phyloP scores from a whole-genome alignment of 2,888 invertebrate species.

The Leptinotarsa peninsularis region DNA sequence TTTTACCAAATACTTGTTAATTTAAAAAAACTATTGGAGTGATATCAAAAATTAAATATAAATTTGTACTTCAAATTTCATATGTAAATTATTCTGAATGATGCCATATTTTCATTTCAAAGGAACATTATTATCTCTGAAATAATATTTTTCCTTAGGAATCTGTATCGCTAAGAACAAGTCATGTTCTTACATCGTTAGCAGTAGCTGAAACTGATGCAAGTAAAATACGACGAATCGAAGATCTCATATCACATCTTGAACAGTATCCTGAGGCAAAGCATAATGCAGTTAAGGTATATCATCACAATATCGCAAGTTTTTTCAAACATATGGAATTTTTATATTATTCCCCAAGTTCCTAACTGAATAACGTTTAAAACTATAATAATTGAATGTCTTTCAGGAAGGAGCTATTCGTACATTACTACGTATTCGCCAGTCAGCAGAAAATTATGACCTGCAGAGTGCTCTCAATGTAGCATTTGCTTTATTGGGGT shows the following conservation, averaged over 20 bases:
- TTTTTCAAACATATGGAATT: too few relatives aligned
- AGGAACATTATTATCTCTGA: too few relatives aligned
- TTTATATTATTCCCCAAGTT: too few relatives aligned
- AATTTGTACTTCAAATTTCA: too few relatives aligned
- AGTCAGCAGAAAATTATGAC: constrained; percentile 61
- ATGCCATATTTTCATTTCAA: too few relatives aligned
- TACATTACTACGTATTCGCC: constrained; percentile 72
- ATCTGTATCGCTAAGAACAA: constrained; percentile 70
- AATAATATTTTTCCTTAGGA: constrained; percentile 33
- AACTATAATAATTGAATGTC: constrained; percentile 17
- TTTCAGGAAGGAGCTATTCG: constrained; percentile 77
- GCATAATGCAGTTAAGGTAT: constrained; percentile 78
- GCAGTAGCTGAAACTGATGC: constrained; percentile 70
- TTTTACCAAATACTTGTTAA: neutral
- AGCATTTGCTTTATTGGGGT: constrained; percentile 79
- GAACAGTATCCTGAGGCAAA: constrained; percentile 80
- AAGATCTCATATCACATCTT: constrained; percentile 80
- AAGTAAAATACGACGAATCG: constrained; percentile 73
- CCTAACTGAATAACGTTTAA: too few relatives aligned
- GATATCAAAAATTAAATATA: too few relatives aligned
- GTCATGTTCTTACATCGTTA: constrained; percentile 75
- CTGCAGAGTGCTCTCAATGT: constrained; percentile 62
- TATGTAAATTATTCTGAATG: too few relatives aligned
- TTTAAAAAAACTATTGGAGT: too few relatives aligned
- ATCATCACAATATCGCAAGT: too few relatives aligned